Evolutionary conservation across 2,797 vertebrate species (phyloP), one percentile per base, ranked within the genome.

Genomic region (Pantherophis alleghaniensis): DNA sequence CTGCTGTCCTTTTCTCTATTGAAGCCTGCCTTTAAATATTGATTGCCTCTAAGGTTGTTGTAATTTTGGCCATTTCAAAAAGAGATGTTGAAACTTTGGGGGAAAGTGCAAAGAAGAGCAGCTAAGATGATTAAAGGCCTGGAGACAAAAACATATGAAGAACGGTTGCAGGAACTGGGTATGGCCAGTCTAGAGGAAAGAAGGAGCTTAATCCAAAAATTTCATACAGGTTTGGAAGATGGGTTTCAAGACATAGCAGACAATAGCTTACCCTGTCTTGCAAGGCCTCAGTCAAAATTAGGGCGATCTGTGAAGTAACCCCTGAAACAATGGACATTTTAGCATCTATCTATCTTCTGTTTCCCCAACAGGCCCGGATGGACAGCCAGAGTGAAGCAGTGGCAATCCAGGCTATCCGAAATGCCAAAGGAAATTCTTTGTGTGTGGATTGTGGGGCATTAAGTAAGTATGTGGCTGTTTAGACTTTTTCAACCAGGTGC

Each of bases 311-410:
- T 20, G 55, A 59, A 4, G 12, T 26, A 66, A 18, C 13, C 60
- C 88, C 28, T 47, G 42, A 59, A 86, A 86, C 63, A 20, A 7
- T 42, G 26, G 16, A 1, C 22, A 14, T 55, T 32, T 57, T 42
- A 28, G 6, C 47, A 83, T 28, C 42, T 57, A 5, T 26, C 16
- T 47, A 26, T 7, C 16, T 32, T 37, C 16, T 88, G 1, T 86
- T 92, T 32, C 24, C 83, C 28, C 86, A 92, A 87, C 95, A 99
- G 99, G 98, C 99, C 0, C 98, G 98, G 90, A 97, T 98, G 96
- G 99, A 99, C 98, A 99, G 99, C 96, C 99, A 99, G 97, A 99
- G 99, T 0, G 99, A 99, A 96, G 99, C 99, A 0, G 98, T 99
- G 92, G 99, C 99, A 28, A 98, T 99, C 93, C 99, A 99, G 97